Conservation (phyloP, 2,888 invertebrate genomes). For the Melitaea athalia region DNA sequence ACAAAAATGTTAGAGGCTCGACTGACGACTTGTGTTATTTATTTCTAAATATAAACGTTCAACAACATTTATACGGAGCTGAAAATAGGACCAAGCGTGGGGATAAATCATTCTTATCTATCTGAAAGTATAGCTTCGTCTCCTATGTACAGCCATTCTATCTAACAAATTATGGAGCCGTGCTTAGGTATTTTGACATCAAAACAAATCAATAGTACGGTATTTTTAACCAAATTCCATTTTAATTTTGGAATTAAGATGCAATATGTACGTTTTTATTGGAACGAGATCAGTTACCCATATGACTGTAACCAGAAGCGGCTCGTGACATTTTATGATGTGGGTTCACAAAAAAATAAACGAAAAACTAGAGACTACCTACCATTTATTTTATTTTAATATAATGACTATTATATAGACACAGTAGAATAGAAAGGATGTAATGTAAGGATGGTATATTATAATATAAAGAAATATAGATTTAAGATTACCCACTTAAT, state of each 20-base stretch:
- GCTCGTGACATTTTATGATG: no score
- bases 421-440: no score
- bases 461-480: no score
- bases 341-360: no score
- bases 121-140: constrained; percentile 12
- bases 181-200: background rate
- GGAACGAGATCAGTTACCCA: no score
- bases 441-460: no score
- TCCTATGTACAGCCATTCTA: constrained; percentile 23
- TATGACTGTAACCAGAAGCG: no score
- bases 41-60: constrained; percentile 8
- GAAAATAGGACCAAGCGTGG: constrained; percentile 1
- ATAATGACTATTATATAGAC: no score
- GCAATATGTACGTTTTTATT: no score
- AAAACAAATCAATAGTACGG: background rate
- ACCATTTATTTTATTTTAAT: no score
- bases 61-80: constrained; percentile 11
- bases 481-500: no score
- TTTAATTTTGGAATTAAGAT: background rate
- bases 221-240: background rate
- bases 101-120: constrained; percentile 25
- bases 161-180: constrained; percentile 21
- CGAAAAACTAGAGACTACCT: no score
- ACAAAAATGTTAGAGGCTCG: background rate
- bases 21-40: background rate